A percentile compares a stretch with the other conserved stretches of the same genome.
phyloP scores from a whole-genome alignment of 2,113 vertebrate species.

The Anoura caudifer region DNA sequence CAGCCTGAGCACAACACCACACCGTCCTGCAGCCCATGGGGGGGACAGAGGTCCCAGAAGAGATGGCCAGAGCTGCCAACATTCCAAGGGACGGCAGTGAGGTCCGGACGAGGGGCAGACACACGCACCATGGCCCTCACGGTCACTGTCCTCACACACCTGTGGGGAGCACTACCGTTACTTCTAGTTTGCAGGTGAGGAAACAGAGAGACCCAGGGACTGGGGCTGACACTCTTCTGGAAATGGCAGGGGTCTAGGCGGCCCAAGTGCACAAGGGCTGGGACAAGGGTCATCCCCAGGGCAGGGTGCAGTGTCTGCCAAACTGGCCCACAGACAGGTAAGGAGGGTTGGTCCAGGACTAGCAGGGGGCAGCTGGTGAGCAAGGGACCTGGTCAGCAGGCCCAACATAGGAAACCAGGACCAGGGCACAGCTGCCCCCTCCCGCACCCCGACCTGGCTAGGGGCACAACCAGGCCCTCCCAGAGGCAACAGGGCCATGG shows the following conservation, averaged over 20 bases:
- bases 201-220: neutral
- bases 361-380: neutral
- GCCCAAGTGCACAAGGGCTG: neutral
- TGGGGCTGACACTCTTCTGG: neutral
- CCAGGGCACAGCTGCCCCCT: neutral
- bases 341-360: neutral
- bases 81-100: neutral
- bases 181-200: neutral
- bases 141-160: no score
- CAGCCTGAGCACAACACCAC: neutral
- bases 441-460: neutral
- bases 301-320: neutral
- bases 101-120: neutral
- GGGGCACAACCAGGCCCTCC: neutral
- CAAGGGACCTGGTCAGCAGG: neutral
- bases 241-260: neutral
- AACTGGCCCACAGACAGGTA: neutral
- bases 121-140: no score
- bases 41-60: neutral
- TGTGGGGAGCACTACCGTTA: neutral
- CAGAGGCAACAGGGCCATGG: neutral
- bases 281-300: neutral
- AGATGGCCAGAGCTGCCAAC: neutral
- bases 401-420: neutral
- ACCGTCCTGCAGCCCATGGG: neutral